Conservation (phyloP, 2,113 vertebrate genomes). For the Apeltes quadracus region DNA sequence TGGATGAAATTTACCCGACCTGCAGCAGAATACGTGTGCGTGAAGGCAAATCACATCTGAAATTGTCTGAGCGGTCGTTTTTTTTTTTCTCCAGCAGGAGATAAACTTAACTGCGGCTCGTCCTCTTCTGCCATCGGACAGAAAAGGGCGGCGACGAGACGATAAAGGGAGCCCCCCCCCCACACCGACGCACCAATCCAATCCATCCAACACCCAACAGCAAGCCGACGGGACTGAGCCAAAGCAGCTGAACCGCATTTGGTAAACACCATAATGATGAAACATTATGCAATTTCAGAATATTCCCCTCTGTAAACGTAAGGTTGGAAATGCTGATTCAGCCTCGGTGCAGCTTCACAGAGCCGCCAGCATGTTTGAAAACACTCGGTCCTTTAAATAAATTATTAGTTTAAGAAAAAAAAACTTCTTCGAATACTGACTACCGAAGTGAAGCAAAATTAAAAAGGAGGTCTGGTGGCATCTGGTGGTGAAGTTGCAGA, state of each 20-base stretch:
- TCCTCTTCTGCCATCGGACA: conserved; percentile 6
- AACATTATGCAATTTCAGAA: not conserved
- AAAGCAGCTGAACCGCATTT: not conserved
- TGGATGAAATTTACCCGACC: not conserved
- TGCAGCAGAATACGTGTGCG: not conserved
- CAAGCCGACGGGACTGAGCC: not conserved
- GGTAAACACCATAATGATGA: not conserved
- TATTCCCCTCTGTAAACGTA: not conserved
- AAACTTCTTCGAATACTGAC: not conserved
- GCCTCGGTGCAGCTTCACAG: too few relatives aligned
- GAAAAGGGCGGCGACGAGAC: conserved; percentile 3
- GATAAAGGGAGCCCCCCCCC: too few relatives aligned
- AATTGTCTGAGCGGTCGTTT: not conserved
- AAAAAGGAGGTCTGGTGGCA: not conserved
- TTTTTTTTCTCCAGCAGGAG: conserved; percentile 1
- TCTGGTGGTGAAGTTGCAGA: not conserved
- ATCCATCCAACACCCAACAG: not conserved
- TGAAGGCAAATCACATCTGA: not conserved
- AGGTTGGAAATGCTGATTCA: not conserved
- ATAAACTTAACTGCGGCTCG: not conserved
- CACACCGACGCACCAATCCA: too few relatives aligned
- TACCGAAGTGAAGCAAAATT: not conserved
- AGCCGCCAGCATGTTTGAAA: too few relatives aligned
- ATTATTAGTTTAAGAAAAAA: too few relatives aligned
- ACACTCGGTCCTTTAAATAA: too few relatives aligned